These are phyloP conservation scores for Theropithecus gelada DNA, from an alignment of 2,113 vertebrate species.

Conservation along the genomic window DNA sequence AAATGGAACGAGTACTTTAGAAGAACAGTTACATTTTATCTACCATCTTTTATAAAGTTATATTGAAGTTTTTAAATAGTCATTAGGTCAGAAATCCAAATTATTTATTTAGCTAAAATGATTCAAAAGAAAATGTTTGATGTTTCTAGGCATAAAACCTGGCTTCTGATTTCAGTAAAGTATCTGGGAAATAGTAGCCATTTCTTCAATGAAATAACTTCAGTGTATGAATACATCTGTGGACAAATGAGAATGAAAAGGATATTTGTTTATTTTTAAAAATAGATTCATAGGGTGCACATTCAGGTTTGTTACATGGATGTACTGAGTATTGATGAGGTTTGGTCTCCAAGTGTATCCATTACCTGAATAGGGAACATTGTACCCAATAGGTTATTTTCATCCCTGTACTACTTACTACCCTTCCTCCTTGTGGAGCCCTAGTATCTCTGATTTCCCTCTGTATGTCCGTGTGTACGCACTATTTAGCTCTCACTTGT, in stretches of 20 bases:
- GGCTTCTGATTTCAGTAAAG: background rate
- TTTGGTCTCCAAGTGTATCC: too few species aligned
- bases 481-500: too few species aligned
- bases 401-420: too few species aligned
- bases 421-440: too few species aligned
- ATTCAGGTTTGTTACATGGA: too few species aligned
- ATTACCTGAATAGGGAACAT: too few species aligned
- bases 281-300: too few species aligned
- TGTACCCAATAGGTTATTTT: too few species aligned
- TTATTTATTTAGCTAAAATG: background rate
- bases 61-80: background rate
- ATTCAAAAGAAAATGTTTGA: background rate
- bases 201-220: background rate
- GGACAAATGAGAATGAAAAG: background rate
- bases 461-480: too few species aligned
- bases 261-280: background rate
- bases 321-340: too few species aligned
- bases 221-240: background rate
- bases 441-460: too few species aligned
- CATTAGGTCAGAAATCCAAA: background rate
- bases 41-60: background rate
- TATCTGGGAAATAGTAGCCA: background rate
- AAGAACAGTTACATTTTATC: background rate
- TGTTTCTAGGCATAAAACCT: background rate
- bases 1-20: background rate